phyloP scores from a whole-genome alignment of 2,797 vertebrate genomes.

The Manis pentadactyla region DNA sequence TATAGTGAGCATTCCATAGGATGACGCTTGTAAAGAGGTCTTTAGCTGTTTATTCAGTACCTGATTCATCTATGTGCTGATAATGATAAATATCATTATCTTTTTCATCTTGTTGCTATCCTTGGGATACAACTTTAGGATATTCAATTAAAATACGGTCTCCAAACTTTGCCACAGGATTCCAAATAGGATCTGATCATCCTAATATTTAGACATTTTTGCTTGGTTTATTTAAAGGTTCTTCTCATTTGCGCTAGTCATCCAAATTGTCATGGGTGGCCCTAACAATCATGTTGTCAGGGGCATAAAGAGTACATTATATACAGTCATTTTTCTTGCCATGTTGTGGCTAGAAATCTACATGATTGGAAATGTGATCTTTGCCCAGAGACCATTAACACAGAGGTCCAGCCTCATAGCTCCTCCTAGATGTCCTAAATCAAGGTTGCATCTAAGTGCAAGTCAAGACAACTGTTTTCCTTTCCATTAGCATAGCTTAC shows the following conservation, averaged over 20 bases:
- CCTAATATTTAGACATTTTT: constrained; percentile 46
- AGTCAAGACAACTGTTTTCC: background rate
- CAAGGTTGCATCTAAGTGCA: background rate
- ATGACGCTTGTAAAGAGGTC: background rate
- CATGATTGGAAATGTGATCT: background rate
- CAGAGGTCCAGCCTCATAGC: background rate
- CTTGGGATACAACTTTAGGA: background rate
- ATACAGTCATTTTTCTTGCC: background rate
- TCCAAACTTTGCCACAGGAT: constrained; percentile 35
- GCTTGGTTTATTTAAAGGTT: constrained; percentile 57
- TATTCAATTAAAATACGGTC: constrained; percentile 21
- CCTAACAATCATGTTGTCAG: background rate
- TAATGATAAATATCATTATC: background rate
- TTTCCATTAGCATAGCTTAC: constrained; percentile 33
- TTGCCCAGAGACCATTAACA: background rate
- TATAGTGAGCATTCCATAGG: background rate
- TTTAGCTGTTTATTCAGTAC: background rate
- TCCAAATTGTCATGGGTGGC: constrained; percentile 8
- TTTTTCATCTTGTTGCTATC: background rate
- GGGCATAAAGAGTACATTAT: background rate
- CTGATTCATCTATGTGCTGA: background rate
- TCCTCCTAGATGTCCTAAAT: constrained; percentile 21
- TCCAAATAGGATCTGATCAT: constrained; percentile 48
- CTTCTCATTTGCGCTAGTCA: constrained; percentile 29
- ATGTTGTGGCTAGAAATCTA: background rate